Evolutionary conservation across 2,113 vertebrate species (phyloP).

Genomic region (Blennius ocellaris): DNA sequence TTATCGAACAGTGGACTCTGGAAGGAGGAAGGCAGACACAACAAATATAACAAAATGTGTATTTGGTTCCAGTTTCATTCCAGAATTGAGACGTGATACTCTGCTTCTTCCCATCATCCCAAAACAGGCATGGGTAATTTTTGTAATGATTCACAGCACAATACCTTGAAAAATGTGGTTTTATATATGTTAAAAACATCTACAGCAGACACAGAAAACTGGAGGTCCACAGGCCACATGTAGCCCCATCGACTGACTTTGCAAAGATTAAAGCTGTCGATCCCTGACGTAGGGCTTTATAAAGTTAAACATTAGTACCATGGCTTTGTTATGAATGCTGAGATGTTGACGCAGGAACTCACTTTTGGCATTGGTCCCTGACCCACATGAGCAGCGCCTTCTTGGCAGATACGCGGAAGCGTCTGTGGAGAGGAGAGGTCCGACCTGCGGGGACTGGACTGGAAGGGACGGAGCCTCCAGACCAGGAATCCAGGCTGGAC

Average conservation of each 20-base stretch:
- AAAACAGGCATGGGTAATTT: too few relatives aligned
- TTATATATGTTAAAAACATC: too few relatives aligned
- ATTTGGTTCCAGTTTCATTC: too few relatives aligned
- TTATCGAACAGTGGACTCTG: slow-evolving; percentile 83
- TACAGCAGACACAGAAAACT: neutral
- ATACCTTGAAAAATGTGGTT: too few relatives aligned
- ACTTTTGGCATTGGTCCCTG: slow-evolving; percentile 89
- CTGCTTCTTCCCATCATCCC: too few relatives aligned
- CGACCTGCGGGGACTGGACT: slow-evolving; percentile 59
- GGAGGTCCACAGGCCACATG: neutral
- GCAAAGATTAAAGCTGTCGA: too few relatives aligned
- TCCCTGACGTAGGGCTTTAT: too few relatives aligned
- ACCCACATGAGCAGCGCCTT: slow-evolving; percentile 92
- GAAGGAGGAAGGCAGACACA: neutral
- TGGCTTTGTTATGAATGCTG: neutral
- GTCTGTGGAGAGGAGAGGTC: slow-evolving; percentile 78
- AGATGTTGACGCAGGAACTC: neutral
- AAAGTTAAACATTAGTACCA: neutral
- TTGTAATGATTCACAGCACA: too few relatives aligned
- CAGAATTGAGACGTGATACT: too few relatives aligned
- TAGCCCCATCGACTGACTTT: too few relatives aligned
- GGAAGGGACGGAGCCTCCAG: slow-evolving; percentile 73
- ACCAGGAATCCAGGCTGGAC: slow-evolving; percentile 69
- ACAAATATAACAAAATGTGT: too few relatives aligned
- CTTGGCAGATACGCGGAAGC: slow-evolving; percentile 81